Conservation (phyloP, 2,113 vertebrate genomes). For the Diphyllodes magnificus region DNA sequence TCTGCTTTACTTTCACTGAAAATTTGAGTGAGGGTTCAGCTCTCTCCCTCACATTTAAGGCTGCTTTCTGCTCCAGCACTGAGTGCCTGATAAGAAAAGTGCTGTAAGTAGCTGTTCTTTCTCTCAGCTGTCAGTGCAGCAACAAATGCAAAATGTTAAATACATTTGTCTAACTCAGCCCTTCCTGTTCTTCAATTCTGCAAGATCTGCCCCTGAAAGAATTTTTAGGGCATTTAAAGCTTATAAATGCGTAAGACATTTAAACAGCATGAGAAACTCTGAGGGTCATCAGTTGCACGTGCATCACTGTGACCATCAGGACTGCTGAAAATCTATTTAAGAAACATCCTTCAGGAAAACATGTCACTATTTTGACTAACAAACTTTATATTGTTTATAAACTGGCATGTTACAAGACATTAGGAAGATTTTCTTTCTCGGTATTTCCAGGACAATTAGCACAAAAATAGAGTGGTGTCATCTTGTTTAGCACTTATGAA, state of each 20-base stretch:
- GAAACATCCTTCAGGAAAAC: not conserved
- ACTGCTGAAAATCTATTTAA: not conserved
- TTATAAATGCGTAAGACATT: not conserved
- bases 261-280: not conserved
- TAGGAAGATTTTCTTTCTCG: not conserved
- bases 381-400: not conserved
- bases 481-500: not conserved
- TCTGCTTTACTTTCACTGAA: not conserved
- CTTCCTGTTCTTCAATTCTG: not conserved
- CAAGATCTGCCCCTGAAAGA: not conserved
- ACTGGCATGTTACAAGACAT: not conserved
- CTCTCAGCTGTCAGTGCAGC: not conserved
- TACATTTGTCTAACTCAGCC: not conserved
- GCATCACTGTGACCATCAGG: not conserved
- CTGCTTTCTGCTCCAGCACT: not conserved
- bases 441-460: not conserved
- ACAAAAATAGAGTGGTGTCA: not conserved
- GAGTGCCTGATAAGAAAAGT: not conserved
- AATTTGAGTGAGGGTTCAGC: not conserved
- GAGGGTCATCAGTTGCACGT: not conserved
- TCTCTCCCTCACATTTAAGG: not conserved
- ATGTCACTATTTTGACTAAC: not conserved
- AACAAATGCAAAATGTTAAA: not conserved
- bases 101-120: not conserved
- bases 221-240: not conserved